A percentile compares a stretch with the other conserved stretches of the same genome.
Evolutionary conservation across 2,113 vertebrate genomes (phyloP).

Genomic region (Protomyctophum bolini): DNA sequence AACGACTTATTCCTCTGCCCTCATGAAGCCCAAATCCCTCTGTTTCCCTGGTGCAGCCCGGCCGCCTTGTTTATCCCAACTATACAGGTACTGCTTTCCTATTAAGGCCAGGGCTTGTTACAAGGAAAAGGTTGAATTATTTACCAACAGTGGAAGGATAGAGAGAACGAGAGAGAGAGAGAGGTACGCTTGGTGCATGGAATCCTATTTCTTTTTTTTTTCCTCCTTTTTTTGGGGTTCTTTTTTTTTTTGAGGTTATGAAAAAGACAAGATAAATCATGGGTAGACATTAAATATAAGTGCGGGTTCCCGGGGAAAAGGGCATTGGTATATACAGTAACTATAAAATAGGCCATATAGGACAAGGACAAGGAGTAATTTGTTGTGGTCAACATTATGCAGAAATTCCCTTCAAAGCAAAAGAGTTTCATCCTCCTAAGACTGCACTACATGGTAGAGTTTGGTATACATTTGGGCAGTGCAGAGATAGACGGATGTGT

Average conservation of each 20-base stretch:
- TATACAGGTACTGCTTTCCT: slow-evolving; percentile 77
- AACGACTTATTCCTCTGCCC: slow-evolving; percentile 79
- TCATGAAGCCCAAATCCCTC: slow-evolving; percentile 79
- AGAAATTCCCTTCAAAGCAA: slow-evolving; percentile 35
- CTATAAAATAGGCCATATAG: slow-evolving; percentile 27
- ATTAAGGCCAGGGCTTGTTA: slow-evolving; percentile 80
- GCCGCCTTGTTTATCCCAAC: slow-evolving; percentile 78
- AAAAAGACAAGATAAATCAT: slow-evolving; percentile 71
- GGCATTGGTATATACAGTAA: slow-evolving; percentile 31
- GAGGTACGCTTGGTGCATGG: slow-evolving; percentile 38
- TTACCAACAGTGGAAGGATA: slow-evolving; percentile 74
- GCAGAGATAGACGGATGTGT: slow-evolving; percentile 61
- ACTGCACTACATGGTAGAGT: slow-evolving; percentile 6
- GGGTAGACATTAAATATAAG: slow-evolving; percentile 53
- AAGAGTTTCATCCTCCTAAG: not conserved
- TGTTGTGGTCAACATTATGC: slow-evolving; percentile 29
- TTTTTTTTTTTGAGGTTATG: slow-evolving; percentile 45
- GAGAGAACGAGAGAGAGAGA: slow-evolving; percentile 30
- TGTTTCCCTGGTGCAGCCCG: slow-evolving; percentile 72
- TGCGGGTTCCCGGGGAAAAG: slow-evolving; percentile 44
- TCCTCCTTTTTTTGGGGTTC: slow-evolving; percentile 37
- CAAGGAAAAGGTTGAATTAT: slow-evolving; percentile 81
- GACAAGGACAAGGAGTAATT: slow-evolving; percentile 8
- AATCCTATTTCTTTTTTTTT: slow-evolving; percentile 51
- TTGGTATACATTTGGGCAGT: slow-evolving; percentile 42